Base-by-base conservation (phyloP, 2,888 invertebrate species). In the Archips crataeganus region DNA sequence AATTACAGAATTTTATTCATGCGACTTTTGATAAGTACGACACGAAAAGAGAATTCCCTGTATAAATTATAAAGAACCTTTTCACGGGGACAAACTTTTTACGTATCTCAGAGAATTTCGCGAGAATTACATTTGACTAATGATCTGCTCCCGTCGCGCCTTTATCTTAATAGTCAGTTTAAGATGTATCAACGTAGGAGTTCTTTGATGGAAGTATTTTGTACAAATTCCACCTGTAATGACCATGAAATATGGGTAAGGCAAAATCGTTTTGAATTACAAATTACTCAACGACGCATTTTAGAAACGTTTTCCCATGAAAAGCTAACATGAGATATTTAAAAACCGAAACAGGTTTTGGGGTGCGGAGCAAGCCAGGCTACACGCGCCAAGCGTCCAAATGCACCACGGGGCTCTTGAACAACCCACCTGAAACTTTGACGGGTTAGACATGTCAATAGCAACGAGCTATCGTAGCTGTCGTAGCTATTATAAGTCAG, bases 101-200 rank as follows among this genome's bases (percentile, higher is more conserved):
- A 60, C 60, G 49, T 51, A 64, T 64, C 32, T 64, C 15, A 10
- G 36, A 36, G 36, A 49, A 64, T 47, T 63, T 47, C 32, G 23
- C 63, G 63, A 23, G 49, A 23, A 64, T 64, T 64, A 15, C 49
- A 36, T 49, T 64, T 64, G 64, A 64, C 64, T 64, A 64, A 64
- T 64, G 49, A 64, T 64, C 49, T 34, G n/a, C 49, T 47, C 34
- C 64, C 15, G 64, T 64, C 64, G 47, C 36, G 64, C 47, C 63
- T 51, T 15, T 64, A 64, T 51, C 34, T 9, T 49, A 64, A 64
- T 51, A 51, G 64, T 51, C 64, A 64, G 64, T 49, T 64, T 10
- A 64, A 63, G 23, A 63, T 11, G 32, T 32, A 47, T 15, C 60
- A 60, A n/a, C 60, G 36, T 60, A 39, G 39, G 59, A 39, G 34